Evolutionary conservation across 2,797 vertebrate species (phyloP).

Genomic region (Pampus argenteus): DNA sequence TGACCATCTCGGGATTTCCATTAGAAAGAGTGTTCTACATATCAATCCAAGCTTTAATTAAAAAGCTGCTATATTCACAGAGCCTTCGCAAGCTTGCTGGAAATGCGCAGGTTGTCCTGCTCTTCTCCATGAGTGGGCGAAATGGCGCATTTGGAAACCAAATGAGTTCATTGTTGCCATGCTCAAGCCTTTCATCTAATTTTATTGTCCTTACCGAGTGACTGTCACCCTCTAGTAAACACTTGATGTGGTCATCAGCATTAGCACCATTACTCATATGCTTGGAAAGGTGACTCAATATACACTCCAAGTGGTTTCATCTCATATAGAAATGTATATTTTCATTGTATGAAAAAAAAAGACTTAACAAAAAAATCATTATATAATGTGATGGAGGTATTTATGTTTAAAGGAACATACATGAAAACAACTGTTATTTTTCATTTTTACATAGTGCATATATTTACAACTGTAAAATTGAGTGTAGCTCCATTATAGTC

Average conservation of each 20-base stretch:
- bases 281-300: slow-evolving; percentile 69
- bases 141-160: slow-evolving; percentile 84
- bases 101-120: slow-evolving; percentile 72
- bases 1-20: slow-evolving; percentile 81
- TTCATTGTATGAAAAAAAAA: not conserved
- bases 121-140: slow-evolving; percentile 75
- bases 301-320: slow-evolving; percentile 29
- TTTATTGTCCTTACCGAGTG: slow-evolving; percentile 76
- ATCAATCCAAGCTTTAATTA: slow-evolving; percentile 89
- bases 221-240: slow-evolving; percentile 82
- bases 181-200: slow-evolving; percentile 81
- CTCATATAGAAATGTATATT: slow-evolving; percentile 22
- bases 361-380: not conserved
- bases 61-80: slow-evolving; percentile 87
- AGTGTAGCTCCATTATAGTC: not conserved
- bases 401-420: not conserved
- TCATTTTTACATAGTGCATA: not conserved
- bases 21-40: slow-evolving; percentile 88
- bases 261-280: slow-evolving; percentile 78
- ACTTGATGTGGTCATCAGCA: slow-evolving; percentile 81
- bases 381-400: not conserved
- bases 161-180: slow-evolving; percentile 82
- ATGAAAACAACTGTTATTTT: not conserved
- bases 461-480: not conserved
- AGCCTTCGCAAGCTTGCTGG: slow-evolving; percentile 71